Conservation (phyloP, 1,140 invertebrate genomes). For the Drosophila funebris region DNA sequence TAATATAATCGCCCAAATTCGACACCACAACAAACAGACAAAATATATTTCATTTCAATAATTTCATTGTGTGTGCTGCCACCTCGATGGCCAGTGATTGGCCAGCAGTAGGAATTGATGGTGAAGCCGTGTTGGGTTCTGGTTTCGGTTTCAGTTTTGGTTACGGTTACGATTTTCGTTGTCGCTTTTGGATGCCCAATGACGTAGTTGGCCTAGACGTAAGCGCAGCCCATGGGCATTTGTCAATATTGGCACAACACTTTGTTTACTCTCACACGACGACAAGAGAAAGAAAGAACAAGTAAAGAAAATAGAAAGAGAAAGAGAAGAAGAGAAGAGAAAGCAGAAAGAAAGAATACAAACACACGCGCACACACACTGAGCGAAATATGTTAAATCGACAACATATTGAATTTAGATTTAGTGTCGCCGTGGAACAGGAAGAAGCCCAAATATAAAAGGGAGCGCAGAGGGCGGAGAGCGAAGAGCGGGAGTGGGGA, state of each 20-base stretch:
- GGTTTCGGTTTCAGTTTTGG: background rate
- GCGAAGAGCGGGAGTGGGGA: background rate
- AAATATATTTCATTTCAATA: slow-evolving; percentile 65
- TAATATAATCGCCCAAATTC: slow-evolving; percentile 61
- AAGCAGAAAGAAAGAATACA: background rate
- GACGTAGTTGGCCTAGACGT: slow-evolving; percentile 33
- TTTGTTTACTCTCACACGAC: slow-evolving; percentile 57
- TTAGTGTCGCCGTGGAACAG: slow-evolving; percentile 40
- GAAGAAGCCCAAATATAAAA: background rate
- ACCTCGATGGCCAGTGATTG: slow-evolving; percentile 33
- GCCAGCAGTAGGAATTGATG: background rate
- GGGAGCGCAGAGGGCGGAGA: background rate
- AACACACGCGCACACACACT: slow-evolving; percentile 26
- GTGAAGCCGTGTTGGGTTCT: background rate
- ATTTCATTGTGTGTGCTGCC: slow-evolving; percentile 49
- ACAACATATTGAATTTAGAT: slow-evolving; percentile 79
- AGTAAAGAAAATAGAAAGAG: background rate
- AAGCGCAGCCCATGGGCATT: slow-evolving; percentile 52
- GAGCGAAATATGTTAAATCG: slow-evolving; percentile 72
- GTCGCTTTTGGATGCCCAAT: slow-evolving; percentile 7
- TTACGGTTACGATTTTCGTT: slow-evolving; percentile 1
- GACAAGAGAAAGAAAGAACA: background rate
- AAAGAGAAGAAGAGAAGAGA: background rate
- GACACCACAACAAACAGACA: slow-evolving; percentile 58
- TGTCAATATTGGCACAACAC: slow-evolving; percentile 70